Evolutionary conservation across 2,797 vertebrate genomes (phyloP), one percentile per base, ranked within the genome.

Genomic region (Diplodus puntazzo): DNA sequence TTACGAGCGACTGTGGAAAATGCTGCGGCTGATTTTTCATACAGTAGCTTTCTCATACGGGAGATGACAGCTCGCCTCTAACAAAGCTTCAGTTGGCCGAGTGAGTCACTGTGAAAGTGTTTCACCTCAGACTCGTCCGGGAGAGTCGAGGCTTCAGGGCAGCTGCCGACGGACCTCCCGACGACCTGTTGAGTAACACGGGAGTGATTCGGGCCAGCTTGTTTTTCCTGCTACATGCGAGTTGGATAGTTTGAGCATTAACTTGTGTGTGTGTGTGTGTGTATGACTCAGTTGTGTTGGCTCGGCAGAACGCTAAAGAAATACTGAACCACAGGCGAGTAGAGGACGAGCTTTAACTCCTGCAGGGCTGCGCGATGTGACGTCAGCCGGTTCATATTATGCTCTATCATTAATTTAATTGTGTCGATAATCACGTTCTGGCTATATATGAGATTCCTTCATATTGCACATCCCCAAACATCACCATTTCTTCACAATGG

Each of bases 11-110:
- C 79, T 67, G 78, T 69, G 79, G 81, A 80, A 82, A 87, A 65
- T 75, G 20, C 48, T 67, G 73, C 16, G 76, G 75, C 65, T 78
- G 71, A 75, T 75, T 85, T 85, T 85, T 86, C 73, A 79, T 78
- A 80, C 87, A 81, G 79, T 81, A 86, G 75, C 58, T 53, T 10
- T 70, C 30, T 80, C 77, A 76, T 73, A 48, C 55, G 13, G 57
- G 70, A 78, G 86, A 85, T 85, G 86, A 89, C 84, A 87, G 71
- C 55, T 69, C 39, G 55, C 72, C 74, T 81, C 72, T 76, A 78
- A 85, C 85, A 90, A 85, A 81, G 84, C 80, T 78, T 82, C 69
- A 78, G 70, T 62, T 84, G 85, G 84, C 84, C 63, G 73, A 79
- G 69, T 79, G 75, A 84, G 70, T 89, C 84, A 88, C 89, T 84